These are phyloP conservation scores for Ceramica pisi DNA, from an alignment of 2,888 invertebrate species.

Conservation along the genomic window DNA sequence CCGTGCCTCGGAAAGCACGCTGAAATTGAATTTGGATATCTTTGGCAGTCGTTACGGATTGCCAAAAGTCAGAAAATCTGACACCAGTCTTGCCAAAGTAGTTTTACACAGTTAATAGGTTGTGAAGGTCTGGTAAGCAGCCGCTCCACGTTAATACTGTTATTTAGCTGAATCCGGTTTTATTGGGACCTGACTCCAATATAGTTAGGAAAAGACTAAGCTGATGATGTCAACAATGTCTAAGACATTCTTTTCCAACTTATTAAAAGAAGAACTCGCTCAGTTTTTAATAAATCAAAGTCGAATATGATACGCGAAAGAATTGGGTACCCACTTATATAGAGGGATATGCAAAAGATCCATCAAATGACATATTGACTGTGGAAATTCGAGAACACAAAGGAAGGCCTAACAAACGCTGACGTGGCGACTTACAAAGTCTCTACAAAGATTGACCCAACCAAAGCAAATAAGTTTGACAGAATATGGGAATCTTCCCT, in stretches of 20 bases:
- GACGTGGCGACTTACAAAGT: conserved; percentile 35
- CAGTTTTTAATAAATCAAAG: not conserved
- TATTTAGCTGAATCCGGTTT: too few species aligned
- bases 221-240: too few species aligned
- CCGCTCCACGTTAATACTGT: too few species aligned
- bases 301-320: not conserved
- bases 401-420: conserved; percentile 29
- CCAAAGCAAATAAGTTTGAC: conserved; percentile 52
- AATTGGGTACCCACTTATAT: not conserved
- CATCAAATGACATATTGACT: conserved; percentile 26
- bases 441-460: conserved; percentile 49
- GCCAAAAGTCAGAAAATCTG: too few species aligned
- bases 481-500: conserved; percentile 38
- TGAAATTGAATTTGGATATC: too few species aligned
- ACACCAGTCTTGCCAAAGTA: too few species aligned
- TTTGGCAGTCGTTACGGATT: too few species aligned
- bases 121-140: too few species aligned
- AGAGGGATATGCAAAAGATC: conserved; percentile 5
- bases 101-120: too few species aligned
- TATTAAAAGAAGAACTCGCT: not conserved
- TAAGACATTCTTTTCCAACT: not conserved
- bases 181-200: too few species aligned
- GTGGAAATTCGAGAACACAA: conserved; percentile 27
- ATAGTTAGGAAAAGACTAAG: too few species aligned
- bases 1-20: too few species aligned